These are phyloP conservation scores for Argopecten irradians DNA, from an alignment of 1,140 invertebrate species.

Conservation along the genomic window DNA sequence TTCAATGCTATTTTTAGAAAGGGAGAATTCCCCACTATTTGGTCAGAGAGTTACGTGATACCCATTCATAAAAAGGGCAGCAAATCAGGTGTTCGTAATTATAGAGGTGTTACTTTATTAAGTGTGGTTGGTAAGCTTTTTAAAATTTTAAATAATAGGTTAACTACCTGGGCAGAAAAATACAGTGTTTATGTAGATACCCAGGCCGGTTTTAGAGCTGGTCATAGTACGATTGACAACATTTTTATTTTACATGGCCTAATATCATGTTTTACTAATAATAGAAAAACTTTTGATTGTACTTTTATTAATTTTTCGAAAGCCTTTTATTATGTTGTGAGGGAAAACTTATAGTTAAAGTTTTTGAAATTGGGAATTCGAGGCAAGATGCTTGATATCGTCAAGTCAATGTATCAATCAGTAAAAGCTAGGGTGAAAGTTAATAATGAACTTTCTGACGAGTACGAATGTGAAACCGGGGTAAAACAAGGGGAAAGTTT, in stretches of 20 bases:
- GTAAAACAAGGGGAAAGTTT: conserved; percentile 40
- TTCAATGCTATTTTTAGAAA: not conserved
- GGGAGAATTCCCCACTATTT: not conserved
- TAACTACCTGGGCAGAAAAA: too few relatives aligned
- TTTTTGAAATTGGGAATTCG: too few relatives aligned
- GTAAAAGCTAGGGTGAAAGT: too few relatives aligned
- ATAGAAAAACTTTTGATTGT: conserved; percentile 9
- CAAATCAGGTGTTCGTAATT: conserved; percentile 15
- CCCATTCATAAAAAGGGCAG: conserved; percentile 24
- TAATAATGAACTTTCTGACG: too few relatives aligned
- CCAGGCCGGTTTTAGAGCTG: conserved; percentile 33
- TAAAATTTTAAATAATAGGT: too few relatives aligned
- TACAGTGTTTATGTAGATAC: conserved; percentile 37
- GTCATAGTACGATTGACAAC: conserved; percentile 34
- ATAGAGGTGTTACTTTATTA: too few relatives aligned
- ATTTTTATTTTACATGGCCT: conserved; percentile 31
- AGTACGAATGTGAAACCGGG: too few relatives aligned
- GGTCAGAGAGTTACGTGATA: conserved; percentile 21
- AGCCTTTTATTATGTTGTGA: too few relatives aligned
- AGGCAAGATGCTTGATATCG: too few relatives aligned
- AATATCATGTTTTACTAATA: conserved; percentile 11
- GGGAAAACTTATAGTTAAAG: too few relatives aligned
- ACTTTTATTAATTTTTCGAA: conserved; percentile 24
- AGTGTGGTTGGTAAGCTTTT: too few relatives aligned
- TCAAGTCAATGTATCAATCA: too few relatives aligned